Percentiles rank a stretch among this genome's conserved stretches.
These are phyloP conservation scores for Drosophila prostipennis DNA, from an alignment of 2,888 invertebrate genomes.

Conservation along the genomic window DNA sequence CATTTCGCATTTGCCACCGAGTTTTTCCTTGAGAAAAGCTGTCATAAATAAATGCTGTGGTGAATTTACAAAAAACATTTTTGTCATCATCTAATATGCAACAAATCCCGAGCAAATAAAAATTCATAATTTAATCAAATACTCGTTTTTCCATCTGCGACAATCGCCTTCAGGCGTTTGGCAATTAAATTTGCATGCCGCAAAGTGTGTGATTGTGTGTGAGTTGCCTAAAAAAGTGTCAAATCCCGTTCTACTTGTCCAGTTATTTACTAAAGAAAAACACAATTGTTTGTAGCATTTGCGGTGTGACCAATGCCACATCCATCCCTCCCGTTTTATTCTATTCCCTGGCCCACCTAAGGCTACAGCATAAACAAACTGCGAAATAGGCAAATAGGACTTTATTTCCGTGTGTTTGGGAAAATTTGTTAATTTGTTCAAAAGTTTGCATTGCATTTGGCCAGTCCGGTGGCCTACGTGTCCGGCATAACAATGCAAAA, in stretches of 20 bases:
- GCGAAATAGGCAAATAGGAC: constrained; percentile 70
- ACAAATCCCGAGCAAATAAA: constrained; percentile 50
- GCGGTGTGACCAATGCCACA: constrained; percentile 51
- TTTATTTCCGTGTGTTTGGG: constrained; percentile 58
- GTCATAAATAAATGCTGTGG: constrained; percentile 36
- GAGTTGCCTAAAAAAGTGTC: constrained; percentile 63
- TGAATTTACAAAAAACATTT: constrained; percentile 31
- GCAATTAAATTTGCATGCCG: constrained; percentile 78
- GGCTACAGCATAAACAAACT: constrained; percentile 66
- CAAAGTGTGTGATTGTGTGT: constrained; percentile 37
- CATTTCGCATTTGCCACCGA: constrained; percentile 17
- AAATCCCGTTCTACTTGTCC: constrained; percentile 58
- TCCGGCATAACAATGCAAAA: constrained; percentile 60
- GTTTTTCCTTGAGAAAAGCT: constrained; percentile 26
- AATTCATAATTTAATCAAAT: constrained; percentile 73
- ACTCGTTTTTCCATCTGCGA: constrained; percentile 30
- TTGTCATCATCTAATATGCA: constrained; percentile 51
- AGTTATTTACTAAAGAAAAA: constrained; percentile 77
- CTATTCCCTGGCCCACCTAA: constrained; percentile 36
- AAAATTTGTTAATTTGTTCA: constrained; percentile 78
- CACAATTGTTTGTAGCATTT: constrained; percentile 74
- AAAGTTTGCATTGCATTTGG: constrained; percentile 73
- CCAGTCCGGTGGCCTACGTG: constrained; percentile 60
- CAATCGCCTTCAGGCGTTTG: constrained; percentile 62
- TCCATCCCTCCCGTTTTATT: constrained; percentile 8